A percentile compares a stretch with the other conserved stretches of the same genome.
These are phyloP conservation scores for Sinocyclocheilus anshuiensis DNA, from an alignment of 2,113 vertebrate species.

Conservation along the genomic window DNA sequence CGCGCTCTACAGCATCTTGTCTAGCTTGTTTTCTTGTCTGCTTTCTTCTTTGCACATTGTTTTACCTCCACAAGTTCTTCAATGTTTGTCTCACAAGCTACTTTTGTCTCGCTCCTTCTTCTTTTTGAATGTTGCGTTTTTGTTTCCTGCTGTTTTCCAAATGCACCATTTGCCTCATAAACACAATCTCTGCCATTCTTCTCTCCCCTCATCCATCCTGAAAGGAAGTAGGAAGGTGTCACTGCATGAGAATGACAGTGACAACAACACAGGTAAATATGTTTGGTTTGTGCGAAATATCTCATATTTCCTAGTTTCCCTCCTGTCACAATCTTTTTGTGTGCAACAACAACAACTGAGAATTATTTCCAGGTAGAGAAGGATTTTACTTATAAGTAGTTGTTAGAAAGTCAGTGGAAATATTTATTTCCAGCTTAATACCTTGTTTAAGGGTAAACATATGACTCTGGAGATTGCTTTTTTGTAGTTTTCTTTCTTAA, in stretches of 20 bases:
- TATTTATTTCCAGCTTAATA: neutral
- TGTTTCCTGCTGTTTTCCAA: constrained; percentile 16
- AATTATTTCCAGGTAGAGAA: constrained; percentile 28
- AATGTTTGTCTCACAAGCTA: neutral
- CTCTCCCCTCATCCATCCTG: constrained; percentile 25
- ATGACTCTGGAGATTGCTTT: neutral
- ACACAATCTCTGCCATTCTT: neutral
- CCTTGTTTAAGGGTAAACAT: neutral
- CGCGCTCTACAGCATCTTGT: neutral
- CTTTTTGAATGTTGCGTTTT: neutral
- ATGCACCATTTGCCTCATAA: constrained; percentile 12
- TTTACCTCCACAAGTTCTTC: neutral
- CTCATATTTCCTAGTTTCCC: constrained; percentile 36
- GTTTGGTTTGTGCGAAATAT: constrained; percentile 34
- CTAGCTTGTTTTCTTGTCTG: neutral
- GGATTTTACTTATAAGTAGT: constrained; percentile 10
- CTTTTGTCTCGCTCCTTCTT: neutral
- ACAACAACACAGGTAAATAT: constrained; percentile 36
- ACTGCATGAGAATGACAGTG: constrained; percentile 32
- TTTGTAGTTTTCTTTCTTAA: neutral
- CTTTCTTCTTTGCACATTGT: neutral
- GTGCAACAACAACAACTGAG: constrained; percentile 26
- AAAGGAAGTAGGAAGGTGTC: constrained; percentile 27
- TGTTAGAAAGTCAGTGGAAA: neutral
- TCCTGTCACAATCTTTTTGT: constrained; percentile 3